A percentile compares a stretch with the other conserved stretches of the same genome.
These are phyloP conservation scores for Heterohyrax brucei DNA, from an alignment of 2,797 vertebrate genomes.

Conservation along the genomic window DNA sequence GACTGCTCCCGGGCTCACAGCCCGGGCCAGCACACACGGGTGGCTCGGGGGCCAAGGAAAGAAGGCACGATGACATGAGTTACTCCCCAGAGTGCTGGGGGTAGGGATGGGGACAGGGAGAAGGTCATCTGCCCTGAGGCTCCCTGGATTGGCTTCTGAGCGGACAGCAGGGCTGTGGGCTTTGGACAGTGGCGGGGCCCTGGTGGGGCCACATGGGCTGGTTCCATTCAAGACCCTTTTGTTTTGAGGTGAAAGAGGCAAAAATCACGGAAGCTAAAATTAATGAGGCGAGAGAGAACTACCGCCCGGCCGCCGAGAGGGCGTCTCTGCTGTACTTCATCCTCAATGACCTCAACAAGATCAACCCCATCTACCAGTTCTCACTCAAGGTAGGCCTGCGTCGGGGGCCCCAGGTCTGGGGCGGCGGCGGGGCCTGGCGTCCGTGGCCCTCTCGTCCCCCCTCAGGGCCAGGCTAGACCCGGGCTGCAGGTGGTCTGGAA, in stretches of 20 bases:
- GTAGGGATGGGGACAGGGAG: not conserved
- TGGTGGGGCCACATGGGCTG: accelerated
- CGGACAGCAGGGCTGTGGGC: not conserved
- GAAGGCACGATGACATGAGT: accelerated
- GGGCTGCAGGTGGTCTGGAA: too few species aligned
- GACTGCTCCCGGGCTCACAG: not conserved
- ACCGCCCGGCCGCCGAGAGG: conserved; percentile 88
- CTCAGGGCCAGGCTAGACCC: not conserved
- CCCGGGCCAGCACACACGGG: not conserved
- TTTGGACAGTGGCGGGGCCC: not conserved
- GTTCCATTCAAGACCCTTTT: not conserved
- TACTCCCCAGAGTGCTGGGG: too few species aligned
- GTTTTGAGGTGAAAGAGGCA: conserved; percentile 89
- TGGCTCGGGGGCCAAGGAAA: not conserved
- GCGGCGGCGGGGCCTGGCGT: not conserved
- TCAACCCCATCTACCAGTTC: conserved; percentile 92
- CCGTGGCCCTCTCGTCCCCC: accelerated
- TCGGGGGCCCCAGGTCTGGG: not conserved
- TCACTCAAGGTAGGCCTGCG: conserved; percentile 89
- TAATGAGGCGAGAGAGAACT: conserved; percentile 89
- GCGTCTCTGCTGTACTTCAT: conserved; percentile 92
- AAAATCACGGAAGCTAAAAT: conserved; percentile 90
- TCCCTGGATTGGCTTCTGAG: too few species aligned
- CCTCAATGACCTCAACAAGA: conserved; percentile 91
- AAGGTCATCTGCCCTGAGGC: accelerated